These are phyloP conservation scores for Pachyuromys duprasi DNA, from an alignment of 2,797 vertebrate genomes.

Conservation along the genomic window DNA sequence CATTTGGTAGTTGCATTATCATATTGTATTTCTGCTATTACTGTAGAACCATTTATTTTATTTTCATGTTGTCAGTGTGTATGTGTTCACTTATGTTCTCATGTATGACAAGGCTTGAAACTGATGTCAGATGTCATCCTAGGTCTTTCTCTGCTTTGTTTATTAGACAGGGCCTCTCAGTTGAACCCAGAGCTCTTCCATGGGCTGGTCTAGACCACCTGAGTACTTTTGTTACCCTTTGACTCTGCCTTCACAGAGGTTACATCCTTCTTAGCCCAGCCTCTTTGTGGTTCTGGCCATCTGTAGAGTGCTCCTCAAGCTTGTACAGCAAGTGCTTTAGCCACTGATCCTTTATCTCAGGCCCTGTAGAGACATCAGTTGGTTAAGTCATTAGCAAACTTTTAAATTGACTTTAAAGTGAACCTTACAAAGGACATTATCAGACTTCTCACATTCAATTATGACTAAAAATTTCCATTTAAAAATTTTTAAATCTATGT, in stretches of 20 bases:
- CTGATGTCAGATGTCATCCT: background rate
- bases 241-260: background rate
- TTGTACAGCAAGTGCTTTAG: background rate
- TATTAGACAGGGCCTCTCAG: background rate
- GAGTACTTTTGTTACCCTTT: background rate
- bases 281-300: background rate
- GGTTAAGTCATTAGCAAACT: background rate
- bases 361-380: background rate
- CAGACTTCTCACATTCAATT: constrained; percentile 3
- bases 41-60: background rate
- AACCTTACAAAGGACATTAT: background rate
- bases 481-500: constrained; percentile 44
- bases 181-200: background rate
- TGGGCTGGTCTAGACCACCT: background rate
- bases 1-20: background rate
- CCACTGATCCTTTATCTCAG: background rate
- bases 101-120: background rate
- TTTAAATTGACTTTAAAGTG: constrained; percentile 35
- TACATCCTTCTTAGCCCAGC: background rate
- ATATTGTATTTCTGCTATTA: background rate
- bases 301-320: background rate
- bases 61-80: background rate
- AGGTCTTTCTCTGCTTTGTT: background rate
- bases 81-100: background rate
- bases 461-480: background rate